Conservation (phyloP, 2,113 vertebrate genomes). For the Microtus pennsylvanicus region DNA sequence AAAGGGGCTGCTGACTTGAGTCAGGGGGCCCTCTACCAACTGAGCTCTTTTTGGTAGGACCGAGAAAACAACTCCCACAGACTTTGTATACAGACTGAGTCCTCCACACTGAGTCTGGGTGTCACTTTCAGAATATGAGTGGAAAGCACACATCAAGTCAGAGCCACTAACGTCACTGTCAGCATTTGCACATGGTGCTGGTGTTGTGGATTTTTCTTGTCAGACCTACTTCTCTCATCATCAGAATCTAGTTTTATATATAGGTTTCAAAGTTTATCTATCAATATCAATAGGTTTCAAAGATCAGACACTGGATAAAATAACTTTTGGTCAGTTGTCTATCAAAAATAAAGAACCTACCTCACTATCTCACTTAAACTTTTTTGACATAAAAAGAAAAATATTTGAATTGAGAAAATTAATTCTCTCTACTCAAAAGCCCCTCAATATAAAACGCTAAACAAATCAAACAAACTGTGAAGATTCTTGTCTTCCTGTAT, state of each 20-base stretch:
- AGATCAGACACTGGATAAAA: slow-evolving; percentile 26
- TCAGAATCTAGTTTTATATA: slow-evolving; percentile 35
- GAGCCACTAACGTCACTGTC: neutral
- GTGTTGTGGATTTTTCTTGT: neutral
- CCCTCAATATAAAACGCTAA: slow-evolving; percentile 64
- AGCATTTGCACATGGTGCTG: neutral
- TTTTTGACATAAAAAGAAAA: slow-evolving; percentile 74
- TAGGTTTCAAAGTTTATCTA: slow-evolving; percentile 49
- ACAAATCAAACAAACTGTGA: slow-evolving; percentile 56
- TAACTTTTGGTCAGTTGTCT: slow-evolving; percentile 22
- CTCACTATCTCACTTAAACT: neutral
- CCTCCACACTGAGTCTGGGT: neutral
- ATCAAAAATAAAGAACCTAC: slow-evolving; percentile 31
- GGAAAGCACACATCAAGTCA: neutral
- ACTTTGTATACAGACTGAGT: neutral
- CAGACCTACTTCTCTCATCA: slow-evolving; percentile 7
- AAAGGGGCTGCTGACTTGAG: neutral
- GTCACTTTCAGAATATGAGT: neutral
- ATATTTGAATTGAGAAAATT: neutral
- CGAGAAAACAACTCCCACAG: neutral
- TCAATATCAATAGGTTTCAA: slow-evolving; percentile 39
- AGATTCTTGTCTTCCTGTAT: slow-evolving; percentile 79
- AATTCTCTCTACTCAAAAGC: slow-evolving; percentile 59
- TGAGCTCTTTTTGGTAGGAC: neutral
- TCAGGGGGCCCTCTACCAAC: neutral